These are phyloP conservation scores for Aphelenchoides avenae DNA, from an alignment of 1,140 invertebrate species.

Conservation along the genomic window DNA sequence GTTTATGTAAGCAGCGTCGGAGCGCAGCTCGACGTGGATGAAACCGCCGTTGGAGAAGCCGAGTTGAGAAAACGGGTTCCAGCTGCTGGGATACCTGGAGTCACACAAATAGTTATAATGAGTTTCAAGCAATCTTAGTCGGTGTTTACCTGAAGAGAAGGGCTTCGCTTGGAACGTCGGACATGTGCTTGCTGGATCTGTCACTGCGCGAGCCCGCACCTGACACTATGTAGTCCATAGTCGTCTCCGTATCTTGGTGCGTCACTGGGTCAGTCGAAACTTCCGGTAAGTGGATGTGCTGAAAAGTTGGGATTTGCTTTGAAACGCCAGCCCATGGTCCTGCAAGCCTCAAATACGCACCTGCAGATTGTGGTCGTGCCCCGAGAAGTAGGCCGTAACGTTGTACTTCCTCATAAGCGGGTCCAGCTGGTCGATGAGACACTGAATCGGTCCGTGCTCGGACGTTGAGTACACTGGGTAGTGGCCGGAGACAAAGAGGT, in stretches of 20 bases:
- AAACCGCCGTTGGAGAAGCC: conserved; percentile 36
- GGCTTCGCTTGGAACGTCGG: conserved; percentile 19
- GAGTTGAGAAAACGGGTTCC: conserved; percentile 33
- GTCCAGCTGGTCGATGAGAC: conserved; percentile 60
- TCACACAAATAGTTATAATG: conserved; percentile 1
- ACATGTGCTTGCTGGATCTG: conserved; percentile 28
- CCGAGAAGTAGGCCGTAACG: conserved; percentile 63
- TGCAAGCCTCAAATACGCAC: conserved; percentile 6
- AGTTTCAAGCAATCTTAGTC: neutral
- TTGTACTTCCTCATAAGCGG: conserved; percentile 62
- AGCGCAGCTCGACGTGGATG: conserved; percentile 20
- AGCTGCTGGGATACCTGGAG: conserved; percentile 30
- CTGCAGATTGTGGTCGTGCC: conserved; percentile 62
- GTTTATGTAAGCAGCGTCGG: conserved; percentile 15
- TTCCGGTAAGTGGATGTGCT: conserved; percentile 38
- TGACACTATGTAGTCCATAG: conserved; percentile 47
- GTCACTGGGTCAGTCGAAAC: conserved; percentile 5
- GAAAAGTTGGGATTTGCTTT: conserved; percentile 16
- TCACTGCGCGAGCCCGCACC: conserved; percentile 53
- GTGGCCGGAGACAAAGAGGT: conserved; percentile 63
- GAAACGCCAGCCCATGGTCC: conserved; percentile 3
- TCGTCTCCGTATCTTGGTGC: too few relatives aligned
- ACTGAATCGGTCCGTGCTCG: conserved; percentile 62
- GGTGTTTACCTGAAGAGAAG: conserved; percentile 31
- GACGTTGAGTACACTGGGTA: conserved; percentile 64